Conservation (phyloP, 2,797 vertebrate genomes). For the Bothrops alternatus region DNA sequence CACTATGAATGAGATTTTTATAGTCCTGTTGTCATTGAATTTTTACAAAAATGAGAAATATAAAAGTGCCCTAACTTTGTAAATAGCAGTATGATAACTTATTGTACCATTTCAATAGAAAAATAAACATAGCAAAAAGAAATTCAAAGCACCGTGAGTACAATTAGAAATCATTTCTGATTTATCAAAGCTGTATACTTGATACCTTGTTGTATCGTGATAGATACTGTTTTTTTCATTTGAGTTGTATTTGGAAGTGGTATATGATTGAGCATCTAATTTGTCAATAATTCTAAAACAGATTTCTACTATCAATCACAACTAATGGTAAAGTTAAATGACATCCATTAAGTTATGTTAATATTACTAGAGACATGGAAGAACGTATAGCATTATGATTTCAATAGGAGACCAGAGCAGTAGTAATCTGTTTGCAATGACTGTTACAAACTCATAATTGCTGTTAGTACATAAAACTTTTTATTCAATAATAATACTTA, state of each 20-base stretch:
- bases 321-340: neutral
- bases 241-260: neutral
- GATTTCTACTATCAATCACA: neutral
- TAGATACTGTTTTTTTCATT: neutral
- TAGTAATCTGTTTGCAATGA: neutral
- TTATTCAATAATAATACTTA: neutral
- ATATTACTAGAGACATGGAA: neutral
- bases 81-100: neutral
- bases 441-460: conserved; percentile 5
- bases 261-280: neutral
- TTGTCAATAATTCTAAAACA: neutral
- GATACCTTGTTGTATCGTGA: neutral
- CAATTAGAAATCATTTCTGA: neutral
- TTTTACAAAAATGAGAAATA: neutral
- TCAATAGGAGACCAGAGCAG: neutral
- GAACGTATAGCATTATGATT: neutral
- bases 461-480: neutral
- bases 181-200: neutral
- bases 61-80: neutral
- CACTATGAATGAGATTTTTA: neutral
- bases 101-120: neutral
- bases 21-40: neutral
- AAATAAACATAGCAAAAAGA: neutral
- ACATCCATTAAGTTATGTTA: neutral
- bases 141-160: neutral